Evolutionary conservation across 2,113 vertebrate genomes (phyloP).

Genomic region (Chinchilla lanigera): DNA sequence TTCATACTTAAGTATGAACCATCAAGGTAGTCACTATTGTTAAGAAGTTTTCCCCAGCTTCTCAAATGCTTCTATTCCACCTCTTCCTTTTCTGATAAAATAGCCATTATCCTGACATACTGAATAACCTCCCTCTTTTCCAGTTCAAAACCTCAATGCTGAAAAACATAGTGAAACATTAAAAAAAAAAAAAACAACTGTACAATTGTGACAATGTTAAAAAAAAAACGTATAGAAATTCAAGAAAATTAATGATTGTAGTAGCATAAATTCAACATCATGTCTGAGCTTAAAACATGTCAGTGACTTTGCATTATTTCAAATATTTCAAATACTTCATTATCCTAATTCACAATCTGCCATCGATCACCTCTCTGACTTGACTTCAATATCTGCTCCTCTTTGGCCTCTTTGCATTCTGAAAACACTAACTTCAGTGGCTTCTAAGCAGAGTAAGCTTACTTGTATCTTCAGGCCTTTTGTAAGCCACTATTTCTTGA

Average conservation of each 20-base stretch:
- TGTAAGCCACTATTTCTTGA: neutral
- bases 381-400: neutral
- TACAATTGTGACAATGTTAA: neutral
- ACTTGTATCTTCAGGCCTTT: neutral
- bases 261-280: neutral
- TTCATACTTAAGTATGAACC: neutral
- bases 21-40: neutral
- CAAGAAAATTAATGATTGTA: neutral
- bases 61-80: neutral
- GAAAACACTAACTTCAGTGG: neutral
- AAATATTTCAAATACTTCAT: no score
- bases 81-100: neutral
- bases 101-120: neutral
- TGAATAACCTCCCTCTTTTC: neutral
- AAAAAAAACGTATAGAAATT: neutral
- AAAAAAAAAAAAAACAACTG: no score
- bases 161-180: neutral
- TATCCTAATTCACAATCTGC: neutral
- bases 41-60: neutral
- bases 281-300: neutral
- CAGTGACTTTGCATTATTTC: neutral
- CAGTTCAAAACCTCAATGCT: neutral
- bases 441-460: neutral
- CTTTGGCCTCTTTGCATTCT: neutral
- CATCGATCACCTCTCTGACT: neutral